Conservation (phyloP, 2,888 invertebrate species). For the Lordiphosa andalusiaca region DNA sequence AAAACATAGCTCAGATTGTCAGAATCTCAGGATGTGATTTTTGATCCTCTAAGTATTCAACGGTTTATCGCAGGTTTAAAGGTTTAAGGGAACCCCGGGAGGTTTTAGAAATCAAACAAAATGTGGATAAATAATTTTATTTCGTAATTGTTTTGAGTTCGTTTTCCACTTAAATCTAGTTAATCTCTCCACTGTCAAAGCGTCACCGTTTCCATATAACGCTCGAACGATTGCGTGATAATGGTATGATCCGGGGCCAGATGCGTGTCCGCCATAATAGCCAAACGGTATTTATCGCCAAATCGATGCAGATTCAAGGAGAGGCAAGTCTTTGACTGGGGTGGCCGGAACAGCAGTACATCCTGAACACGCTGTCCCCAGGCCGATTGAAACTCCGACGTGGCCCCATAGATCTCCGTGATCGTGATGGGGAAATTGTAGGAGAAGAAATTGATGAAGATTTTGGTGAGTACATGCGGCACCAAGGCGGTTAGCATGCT, state of each 20-base stretch:
- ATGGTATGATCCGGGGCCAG: conserved; percentile 77
- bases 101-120: too few species aligned
- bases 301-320: conserved; percentile 79
- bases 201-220: conserved; percentile 74
- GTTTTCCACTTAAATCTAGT: not conserved
- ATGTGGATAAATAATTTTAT: conserved; percentile 20
- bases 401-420: conserved; percentile 78
- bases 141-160: conserved; percentile 3
- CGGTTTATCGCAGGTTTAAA: too few species aligned
- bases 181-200: conserved; percentile 15
- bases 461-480: conserved; percentile 77
- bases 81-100: too few species aligned
- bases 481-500: conserved; percentile 76
- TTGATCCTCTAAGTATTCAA: too few species aligned
- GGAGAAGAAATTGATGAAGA: conserved; percentile 79
- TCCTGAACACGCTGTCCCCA: conserved; percentile 79
- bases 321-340: conserved; percentile 79
- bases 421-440: conserved; percentile 79
- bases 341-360: conserved; percentile 78
- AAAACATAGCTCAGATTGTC: too few species aligned
- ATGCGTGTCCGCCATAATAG: conserved; percentile 79
- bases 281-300: conserved; percentile 77
- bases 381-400: conserved; percentile 69
- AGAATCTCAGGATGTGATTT: too few species aligned
- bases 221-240: conserved; percentile 77